These are phyloP conservation scores for Sparidentex hasta DNA, from an alignment of 2,797 vertebrate species.

Conservation along the genomic window DNA sequence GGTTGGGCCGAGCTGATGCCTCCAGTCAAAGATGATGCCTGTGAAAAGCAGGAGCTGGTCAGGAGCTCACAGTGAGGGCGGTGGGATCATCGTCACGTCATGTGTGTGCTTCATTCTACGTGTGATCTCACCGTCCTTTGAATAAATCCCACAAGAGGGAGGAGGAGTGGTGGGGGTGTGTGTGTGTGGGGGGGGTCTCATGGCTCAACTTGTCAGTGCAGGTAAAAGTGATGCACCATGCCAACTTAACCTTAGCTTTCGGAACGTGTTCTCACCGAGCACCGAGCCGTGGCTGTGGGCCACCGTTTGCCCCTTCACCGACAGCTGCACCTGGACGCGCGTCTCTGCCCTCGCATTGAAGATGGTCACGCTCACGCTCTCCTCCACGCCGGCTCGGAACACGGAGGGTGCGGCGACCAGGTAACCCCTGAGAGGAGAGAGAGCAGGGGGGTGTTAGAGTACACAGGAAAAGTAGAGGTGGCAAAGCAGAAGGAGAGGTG, in stretches of 20 bases:
- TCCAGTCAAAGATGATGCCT: conserved; percentile 42
- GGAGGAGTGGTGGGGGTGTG: not conserved
- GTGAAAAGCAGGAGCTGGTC: conserved; percentile 26
- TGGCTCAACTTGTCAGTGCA: conserved; percentile 34
- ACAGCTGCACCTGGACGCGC: conserved; percentile 90
- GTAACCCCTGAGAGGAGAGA: conserved; percentile 87
- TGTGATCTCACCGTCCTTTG: conserved; percentile 32
- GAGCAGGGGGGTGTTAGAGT: not conserved
- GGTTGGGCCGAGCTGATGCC: conserved; percentile 31
- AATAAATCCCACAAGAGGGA: conserved; percentile 16
- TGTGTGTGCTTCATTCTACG: conserved; percentile 4
- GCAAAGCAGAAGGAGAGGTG: conserved; percentile 3
- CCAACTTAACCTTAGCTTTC: conserved; percentile 33
- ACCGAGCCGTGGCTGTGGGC: conserved; percentile 87
- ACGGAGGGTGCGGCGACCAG: conserved; percentile 92
- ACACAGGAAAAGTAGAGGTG: not conserved
- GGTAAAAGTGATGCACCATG: conserved; percentile 25
- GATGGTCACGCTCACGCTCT: conserved; percentile 92
- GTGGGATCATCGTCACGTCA: not conserved
- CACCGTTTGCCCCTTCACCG: conserved; percentile 90
- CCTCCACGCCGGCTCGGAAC: conserved; percentile 91
- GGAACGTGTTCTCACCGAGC: conserved; percentile 84
- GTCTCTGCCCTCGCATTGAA: conserved; percentile 90
- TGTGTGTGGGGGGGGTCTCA: conserved; percentile 6
- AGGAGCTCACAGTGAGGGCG: conserved; percentile 24